These are phyloP conservation scores for Podarcis cretensis DNA, from an alignment of 2,113 vertebrate genomes.

Conservation along the genomic window DNA sequence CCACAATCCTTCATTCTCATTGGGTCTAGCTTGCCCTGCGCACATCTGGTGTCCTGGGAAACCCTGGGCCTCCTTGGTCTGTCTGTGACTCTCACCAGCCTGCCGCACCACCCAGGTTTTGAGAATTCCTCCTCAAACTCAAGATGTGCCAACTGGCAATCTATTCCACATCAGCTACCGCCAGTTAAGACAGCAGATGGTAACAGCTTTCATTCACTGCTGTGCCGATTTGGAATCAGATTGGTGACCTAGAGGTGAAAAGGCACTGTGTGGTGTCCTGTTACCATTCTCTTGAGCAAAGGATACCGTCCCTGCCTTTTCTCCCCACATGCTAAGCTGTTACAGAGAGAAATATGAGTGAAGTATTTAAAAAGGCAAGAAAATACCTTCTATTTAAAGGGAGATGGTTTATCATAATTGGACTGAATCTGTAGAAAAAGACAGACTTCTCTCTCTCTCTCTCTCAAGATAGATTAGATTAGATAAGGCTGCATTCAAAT, in stretches of 20 bases:
- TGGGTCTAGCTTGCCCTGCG: neutral
- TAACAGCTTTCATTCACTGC: constrained; percentile 2
- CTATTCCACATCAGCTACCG: neutral
- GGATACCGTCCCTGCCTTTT: neutral
- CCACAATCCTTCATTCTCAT: neutral
- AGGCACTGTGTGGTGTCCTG: neutral
- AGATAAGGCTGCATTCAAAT: too few species aligned
- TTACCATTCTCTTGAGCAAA: neutral
- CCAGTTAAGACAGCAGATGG: neutral
- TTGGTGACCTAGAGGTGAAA: constrained; percentile 1
- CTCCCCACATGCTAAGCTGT: neutral
- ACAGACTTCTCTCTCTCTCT: too few species aligned
- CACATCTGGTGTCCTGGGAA: neutral
- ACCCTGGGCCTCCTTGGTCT: neutral
- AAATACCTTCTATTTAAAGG: neutral
- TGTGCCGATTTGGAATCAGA: neutral
- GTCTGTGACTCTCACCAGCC: neutral
- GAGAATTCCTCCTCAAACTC: neutral
- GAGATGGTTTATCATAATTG: neutral
- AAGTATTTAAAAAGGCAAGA: neutral
- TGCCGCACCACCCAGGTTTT: neutral
- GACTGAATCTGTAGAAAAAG: neutral
- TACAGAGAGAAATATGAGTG: neutral
- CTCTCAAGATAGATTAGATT: too few species aligned
- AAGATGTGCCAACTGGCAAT: neutral